Percentiles rank a stretch among this genome's conserved stretches.
These are phyloP conservation scores for Metopia argyrocephala DNA, from an alignment of 2,888 invertebrate genomes.

Conservation along the genomic window DNA sequence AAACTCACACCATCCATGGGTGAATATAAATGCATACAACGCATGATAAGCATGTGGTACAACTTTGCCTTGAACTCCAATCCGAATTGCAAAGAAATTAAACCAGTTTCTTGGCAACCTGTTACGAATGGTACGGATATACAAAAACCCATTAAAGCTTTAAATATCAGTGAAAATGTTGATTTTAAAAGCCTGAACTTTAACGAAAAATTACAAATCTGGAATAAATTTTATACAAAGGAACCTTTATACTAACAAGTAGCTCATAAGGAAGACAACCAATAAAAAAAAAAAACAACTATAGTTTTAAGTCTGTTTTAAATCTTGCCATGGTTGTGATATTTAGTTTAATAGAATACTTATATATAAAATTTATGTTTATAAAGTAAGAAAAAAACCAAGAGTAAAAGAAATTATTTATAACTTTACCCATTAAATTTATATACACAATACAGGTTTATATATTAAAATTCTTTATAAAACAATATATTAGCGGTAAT, in stretches of 20 bases:
- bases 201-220: conserved; percentile 69
- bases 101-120: conserved; percentile 68
- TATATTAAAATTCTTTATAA: too few relatives aligned
- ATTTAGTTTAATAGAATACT: not conserved
- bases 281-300: not conserved
- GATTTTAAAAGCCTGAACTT: conserved; percentile 72
- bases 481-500: too few relatives aligned
- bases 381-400: too few relatives aligned
- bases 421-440: too few relatives aligned
- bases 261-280: too few relatives aligned
- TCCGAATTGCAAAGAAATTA: conserved; percentile 73
- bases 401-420: not conserved
- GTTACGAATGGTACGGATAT: conserved; percentile 38
- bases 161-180: conserved; percentile 73
- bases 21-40: conserved; percentile 74
- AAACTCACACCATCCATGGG: conserved; percentile 67
- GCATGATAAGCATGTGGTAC: conserved; percentile 76
- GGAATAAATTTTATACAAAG: conserved; percentile 74
- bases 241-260: conserved; percentile 61
- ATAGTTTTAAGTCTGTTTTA: not conserved
- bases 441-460: too few relatives aligned
- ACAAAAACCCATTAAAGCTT: conserved; percentile 66
- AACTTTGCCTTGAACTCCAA: conserved; percentile 73
- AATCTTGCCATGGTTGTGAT: conserved; percentile 47
- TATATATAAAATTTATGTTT: too few relatives aligned